Base-by-base conservation (phyloP, 2,113 vertebrate species). In the Dipodomys merriami region DNA sequence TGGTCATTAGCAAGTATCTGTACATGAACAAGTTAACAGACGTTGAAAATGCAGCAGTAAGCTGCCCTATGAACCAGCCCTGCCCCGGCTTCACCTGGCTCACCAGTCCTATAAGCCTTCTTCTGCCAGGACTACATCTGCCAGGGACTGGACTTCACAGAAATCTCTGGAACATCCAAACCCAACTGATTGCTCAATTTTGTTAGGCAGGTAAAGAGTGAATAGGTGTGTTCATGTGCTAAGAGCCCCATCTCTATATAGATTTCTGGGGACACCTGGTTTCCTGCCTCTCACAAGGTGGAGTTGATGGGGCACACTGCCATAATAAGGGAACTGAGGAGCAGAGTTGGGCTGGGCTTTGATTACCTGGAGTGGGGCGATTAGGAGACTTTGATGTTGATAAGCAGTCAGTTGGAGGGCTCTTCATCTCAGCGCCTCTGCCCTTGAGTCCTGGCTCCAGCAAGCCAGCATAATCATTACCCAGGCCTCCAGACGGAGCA, bases 341-440 rank as follows among this genome's bases (percentile, higher is more conserved):
- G 71, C 2, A 67, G 87, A 74, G 72, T 15, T 1, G 2, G 29
- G 62, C 77, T 62, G 49, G 68, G 78, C 65, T 82, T 84, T 95
- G 94, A 93, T 94, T 95, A 91, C 82, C 78, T 83, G 72, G 23
- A 76, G 33, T 67, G 30, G 79, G 57, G 72, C 90, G 86, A 94
- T 96, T 92, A 92, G 53, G 7, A 57, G 13, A 12, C 91, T 97
- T 95, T 96, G 94, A 96, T 96, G 95, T 83, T 93, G 96, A 90
- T 96, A 96, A 96, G 60, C 9, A 0, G 69, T 68, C 9, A 0
- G 69, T 68, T 33, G 12, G 13, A 82, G 20, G 81, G 82, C 83
- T 80, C 86, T 95, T 95, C 91, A 88, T 95, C 90, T 83, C 35
- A 13, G 79, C 0, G 2, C 23, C 20, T 19, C 9, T 23, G 89